Evolutionary conservation across 2,797 vertebrate genomes (phyloP).

Genomic region (Mallotus villosus): DNA sequence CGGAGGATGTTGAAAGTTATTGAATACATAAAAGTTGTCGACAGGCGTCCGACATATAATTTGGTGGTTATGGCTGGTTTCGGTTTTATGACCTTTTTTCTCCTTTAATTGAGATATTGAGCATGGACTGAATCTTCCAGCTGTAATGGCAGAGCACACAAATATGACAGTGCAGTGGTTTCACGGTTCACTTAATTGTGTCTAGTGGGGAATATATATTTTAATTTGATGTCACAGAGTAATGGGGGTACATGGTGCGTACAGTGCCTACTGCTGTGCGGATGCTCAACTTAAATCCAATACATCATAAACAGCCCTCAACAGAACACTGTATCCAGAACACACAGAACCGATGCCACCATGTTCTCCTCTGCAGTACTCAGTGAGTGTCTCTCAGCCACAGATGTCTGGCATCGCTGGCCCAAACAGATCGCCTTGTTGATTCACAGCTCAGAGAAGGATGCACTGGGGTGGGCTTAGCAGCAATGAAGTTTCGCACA

Average conservation of each 20-base stretch:
- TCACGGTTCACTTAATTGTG: neutral
- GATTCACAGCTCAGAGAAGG: neutral
- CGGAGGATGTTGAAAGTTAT: conserved; percentile 6
- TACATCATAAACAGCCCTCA: neutral
- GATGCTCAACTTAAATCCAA: neutral
- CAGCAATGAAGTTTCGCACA: neutral
- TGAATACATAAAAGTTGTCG: conserved; percentile 22
- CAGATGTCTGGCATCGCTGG: neutral
- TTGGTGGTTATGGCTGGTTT: conserved; percentile 33
- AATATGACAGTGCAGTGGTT: neutral
- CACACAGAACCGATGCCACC: neutral
- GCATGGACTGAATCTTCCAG: neutral
- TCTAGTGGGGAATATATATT: neutral
- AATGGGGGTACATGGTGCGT: neutral
- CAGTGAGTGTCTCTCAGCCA: neutral
- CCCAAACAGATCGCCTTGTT: neutral
- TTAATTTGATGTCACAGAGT: conserved; percentile 2
- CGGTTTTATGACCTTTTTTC: conserved; percentile 23
- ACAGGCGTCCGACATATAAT: conserved; percentile 26
- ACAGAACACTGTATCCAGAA: neutral
- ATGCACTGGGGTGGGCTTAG: neutral
- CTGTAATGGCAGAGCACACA: neutral
- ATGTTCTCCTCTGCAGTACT: no score
- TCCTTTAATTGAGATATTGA: conserved; percentile 25
- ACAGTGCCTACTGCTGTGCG: conserved; percentile 1